These are phyloP conservation scores for Manis javanica DNA, from an alignment of 2,797 vertebrate species.

Conservation along the genomic window DNA sequence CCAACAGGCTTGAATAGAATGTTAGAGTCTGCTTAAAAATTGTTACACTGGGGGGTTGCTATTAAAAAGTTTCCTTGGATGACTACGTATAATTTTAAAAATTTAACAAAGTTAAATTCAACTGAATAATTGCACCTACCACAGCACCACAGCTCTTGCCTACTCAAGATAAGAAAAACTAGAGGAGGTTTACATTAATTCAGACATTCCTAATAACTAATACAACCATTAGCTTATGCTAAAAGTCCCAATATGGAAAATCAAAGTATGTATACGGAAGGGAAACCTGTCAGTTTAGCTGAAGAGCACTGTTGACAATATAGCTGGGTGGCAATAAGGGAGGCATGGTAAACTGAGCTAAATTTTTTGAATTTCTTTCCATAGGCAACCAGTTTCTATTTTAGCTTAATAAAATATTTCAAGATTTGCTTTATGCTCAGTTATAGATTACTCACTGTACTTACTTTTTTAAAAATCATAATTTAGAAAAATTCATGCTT, in stretches of 20 bases:
- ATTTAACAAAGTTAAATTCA: not conserved
- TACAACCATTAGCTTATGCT: not conserved
- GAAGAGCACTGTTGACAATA: not conserved
- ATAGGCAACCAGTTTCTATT: not conserved
- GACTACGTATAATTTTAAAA: not conserved
- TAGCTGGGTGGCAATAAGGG: not conserved
- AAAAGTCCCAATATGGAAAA: not conserved
- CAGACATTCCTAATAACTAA: conserved; percentile 32
- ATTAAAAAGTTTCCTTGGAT: conserved; percentile 35
- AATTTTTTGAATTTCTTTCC: not conserved
- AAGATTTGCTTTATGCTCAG: conserved; percentile 10
- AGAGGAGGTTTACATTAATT: not conserved
- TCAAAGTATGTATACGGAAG: not conserved
- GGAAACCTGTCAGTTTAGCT: not conserved
- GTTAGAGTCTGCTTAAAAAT: not conserved
- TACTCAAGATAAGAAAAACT: conserved; percentile 31
- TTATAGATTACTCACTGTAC: not conserved
- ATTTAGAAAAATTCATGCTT: not conserved
- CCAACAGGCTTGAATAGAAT: not conserved
- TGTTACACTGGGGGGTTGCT: conserved; percentile 17
- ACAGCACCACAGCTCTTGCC: not conserved
- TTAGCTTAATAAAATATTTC: conserved; percentile 45
- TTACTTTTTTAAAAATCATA: conserved; percentile 5
- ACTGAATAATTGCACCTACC: conserved; percentile 21
- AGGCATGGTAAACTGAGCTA: not conserved